These are phyloP conservation scores for Rhinoderma darwinii DNA, from an alignment of 2,113 vertebrate genomes.

Conservation along the genomic window DNA sequence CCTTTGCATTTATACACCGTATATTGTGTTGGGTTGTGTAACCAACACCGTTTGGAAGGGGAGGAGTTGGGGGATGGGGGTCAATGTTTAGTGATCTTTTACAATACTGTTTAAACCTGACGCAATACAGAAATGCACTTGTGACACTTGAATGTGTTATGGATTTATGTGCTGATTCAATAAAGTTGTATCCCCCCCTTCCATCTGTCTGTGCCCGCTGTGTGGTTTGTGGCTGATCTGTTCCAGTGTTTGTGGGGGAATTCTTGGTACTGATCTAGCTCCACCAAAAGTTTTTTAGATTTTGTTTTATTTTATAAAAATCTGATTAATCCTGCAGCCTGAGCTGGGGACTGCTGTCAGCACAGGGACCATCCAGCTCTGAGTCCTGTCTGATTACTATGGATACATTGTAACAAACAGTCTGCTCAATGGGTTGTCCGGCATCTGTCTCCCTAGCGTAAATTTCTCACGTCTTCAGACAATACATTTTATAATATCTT, in stretches of 20 bases:
- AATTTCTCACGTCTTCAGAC: no score
- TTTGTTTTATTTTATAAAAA: no score
- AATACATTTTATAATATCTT: no score
- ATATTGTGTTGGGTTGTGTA: conserved; percentile 9
- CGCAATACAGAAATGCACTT: conserved; percentile 42
- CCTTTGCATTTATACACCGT: conserved; percentile 41
- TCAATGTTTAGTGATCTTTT: conserved; percentile 9
- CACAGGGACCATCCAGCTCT: no score
- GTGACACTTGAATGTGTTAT: conserved; percentile 45
- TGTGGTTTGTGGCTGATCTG: not conserved
- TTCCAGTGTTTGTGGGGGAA: not conserved
- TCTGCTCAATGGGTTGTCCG: not conserved
- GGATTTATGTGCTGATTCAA: conserved; percentile 42
- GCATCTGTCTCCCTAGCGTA: no score
- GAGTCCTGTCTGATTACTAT: no score
- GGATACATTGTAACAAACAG: not conserved
- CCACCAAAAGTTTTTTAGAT: no score
- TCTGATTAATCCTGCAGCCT: no score
- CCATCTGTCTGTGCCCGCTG: not conserved
- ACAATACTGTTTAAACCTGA: conserved; percentile 34
- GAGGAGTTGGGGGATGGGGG: not conserved
- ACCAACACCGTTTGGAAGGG: conserved; percentile 13
- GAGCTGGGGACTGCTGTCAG: no score
- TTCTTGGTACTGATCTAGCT: not conserved
- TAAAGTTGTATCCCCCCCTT: conserved; percentile 31